A percentile compares a stretch with the other conserved stretches of the same genome.
These are phyloP conservation scores for Monochamus saltuarius DNA, from an alignment of 1,140 invertebrate species.

Conservation along the genomic window DNA sequence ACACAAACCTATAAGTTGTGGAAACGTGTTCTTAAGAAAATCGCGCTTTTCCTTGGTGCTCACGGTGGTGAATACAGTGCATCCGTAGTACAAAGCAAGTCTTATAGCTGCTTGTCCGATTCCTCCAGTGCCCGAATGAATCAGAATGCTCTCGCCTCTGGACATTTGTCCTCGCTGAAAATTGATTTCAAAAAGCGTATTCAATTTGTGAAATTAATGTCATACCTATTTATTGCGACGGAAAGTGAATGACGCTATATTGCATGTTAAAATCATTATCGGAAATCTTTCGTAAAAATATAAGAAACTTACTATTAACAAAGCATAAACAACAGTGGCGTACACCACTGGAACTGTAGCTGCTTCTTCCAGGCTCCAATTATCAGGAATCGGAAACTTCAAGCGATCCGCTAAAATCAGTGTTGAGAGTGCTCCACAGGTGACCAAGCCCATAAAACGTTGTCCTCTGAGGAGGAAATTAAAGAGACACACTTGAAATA, in stretches of 20 bases:
- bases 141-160: constrained; percentile 55
- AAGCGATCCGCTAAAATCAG: constrained; percentile 61
- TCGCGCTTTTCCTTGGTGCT: constrained; percentile 70
- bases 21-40: constrained; percentile 58
- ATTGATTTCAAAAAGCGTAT: too few species aligned
- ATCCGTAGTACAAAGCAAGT: constrained; percentile 64
- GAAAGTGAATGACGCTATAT: not conserved
- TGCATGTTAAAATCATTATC: too few species aligned
- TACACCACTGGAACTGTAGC: constrained; percentile 87
- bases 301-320: constrained; percentile 53
- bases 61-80: constrained; percentile 71
- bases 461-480: constrained; percentile 55
- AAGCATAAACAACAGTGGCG: constrained; percentile 78
- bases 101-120: constrained; percentile 79
- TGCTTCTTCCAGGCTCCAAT: constrained; percentile 83
- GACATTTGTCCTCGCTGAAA: constrained; percentile 20
- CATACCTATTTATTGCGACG: not conserved
- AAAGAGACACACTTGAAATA: too few species aligned
- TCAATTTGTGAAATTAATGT: not conserved
- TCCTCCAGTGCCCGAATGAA: constrained; percentile 76
- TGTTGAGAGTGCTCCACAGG: constrained; percentile 61
- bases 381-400: constrained; percentile 76
- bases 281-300: too few species aligned
- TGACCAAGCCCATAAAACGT: constrained; percentile 71
- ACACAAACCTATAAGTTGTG: constrained; percentile 29